Conservation (phyloP, 2,888 invertebrate genomes). For the Thecocarcelia acutangulata region DNA sequence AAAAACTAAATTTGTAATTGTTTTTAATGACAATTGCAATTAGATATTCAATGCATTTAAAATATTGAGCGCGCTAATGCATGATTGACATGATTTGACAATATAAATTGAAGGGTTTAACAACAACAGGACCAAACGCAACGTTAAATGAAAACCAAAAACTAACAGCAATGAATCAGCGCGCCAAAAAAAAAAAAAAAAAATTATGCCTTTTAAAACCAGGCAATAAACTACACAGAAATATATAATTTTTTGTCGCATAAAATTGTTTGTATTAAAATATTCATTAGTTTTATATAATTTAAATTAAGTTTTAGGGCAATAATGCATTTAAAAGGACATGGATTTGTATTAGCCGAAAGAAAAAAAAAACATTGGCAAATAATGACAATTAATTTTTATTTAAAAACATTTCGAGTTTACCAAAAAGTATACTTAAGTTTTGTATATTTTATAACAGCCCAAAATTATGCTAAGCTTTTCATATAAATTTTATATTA, state of each 20-base stretch:
- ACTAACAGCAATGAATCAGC: conserved; percentile 33
- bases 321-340: conserved; percentile 18
- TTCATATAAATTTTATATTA: conserved; percentile 14
- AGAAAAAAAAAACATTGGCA: not conserved
- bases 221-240: not conserved
- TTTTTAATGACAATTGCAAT: conserved; percentile 69
- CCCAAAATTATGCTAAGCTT: conserved; percentile 27
- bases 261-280: conserved; percentile 11
- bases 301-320: conserved; percentile 40
- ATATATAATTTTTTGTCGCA: not conserved
- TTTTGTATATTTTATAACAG: conserved; percentile 12
- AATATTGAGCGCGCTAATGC: conserved; percentile 66
- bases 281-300: conserved; percentile 40
- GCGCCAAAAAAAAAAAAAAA: too few relatives aligned
- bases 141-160: conserved; percentile 4
- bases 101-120: conserved; percentile 60
- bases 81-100: conserved; percentile 68
- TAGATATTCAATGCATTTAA: conserved; percentile 65
- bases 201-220: not conserved
- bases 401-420: not conserved
- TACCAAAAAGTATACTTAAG: conserved; percentile 12
- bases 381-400: conserved; percentile 28
- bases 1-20: conserved; percentile 45
- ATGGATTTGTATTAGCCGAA: not conserved
- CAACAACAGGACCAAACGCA: conserved; percentile 12